These are phyloP conservation scores for Amphimedon queenslandica DNA, from an alignment of 37 sponge, comb jelly and placozoan genomes.

Conservation along the genomic window DNA sequence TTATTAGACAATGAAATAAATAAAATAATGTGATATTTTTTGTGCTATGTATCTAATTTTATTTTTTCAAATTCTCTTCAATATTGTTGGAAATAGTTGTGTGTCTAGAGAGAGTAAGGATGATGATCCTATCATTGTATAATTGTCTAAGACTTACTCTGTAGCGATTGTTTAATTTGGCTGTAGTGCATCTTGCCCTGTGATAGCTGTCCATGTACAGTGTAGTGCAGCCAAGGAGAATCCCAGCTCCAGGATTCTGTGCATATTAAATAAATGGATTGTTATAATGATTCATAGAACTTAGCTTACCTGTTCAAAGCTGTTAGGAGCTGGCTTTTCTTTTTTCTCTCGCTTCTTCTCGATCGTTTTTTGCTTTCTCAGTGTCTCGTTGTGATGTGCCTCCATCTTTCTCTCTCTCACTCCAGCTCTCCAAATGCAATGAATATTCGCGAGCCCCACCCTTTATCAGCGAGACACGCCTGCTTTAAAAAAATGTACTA, in stretches of 20 bases:
- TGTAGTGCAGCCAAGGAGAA: not conserved
- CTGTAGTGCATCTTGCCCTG: not conserved
- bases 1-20: too few species aligned
- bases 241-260: constrained; percentile 2
- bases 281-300: not conserved
- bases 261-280: not conserved
- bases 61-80: too few species aligned
- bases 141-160: too few species aligned
- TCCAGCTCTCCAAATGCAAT: not conserved
- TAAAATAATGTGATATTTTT: too few species aligned
- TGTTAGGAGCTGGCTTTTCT: too few species aligned
- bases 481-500: constrained; percentile 3
- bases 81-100: too few species aligned
- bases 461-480: not conserved
- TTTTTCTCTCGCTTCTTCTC: too few species aligned
- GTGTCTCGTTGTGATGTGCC: constrained; percentile 37
- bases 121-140: too few species aligned
- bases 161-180: not conserved
- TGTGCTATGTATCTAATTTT: too few species aligned
- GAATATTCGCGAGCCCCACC: constrained; percentile 1
- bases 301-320: not conserved
- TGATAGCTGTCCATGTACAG: not conserved
- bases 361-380: constrained; percentile 20
- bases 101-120: too few species aligned
- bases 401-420: constrained; percentile 4